Base-by-base conservation (phyloP, 2,888 invertebrate genomes). In the Oxystoma pomonae region DNA sequence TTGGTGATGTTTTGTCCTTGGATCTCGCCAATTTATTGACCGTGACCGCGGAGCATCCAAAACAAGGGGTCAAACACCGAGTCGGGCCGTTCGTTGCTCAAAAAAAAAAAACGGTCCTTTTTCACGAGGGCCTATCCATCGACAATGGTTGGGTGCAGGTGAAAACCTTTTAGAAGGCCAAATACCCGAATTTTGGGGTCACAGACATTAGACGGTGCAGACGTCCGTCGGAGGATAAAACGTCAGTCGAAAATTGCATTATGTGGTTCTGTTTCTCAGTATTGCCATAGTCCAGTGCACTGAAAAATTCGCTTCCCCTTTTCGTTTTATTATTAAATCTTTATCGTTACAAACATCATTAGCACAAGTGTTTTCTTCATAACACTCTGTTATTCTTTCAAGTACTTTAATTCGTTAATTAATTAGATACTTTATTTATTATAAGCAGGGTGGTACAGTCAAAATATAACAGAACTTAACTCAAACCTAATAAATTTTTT, bases 201-300 rank as follows among this genome's bases (percentile, higher is more conserved):
- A 77, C 75, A 77, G 78, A 78, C 77, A 77, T 77, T 78, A 77
- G 77, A 76, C 74, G 75, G 70, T 76, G 77, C 78, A 77, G 77
- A 76, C 77, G 73, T 75, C 53, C 17, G 53, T 9, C 53, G 19
- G 16, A 35, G 35, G 35, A 35, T 35, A 12, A 35, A 35, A 35
- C 35, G 35, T 12, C 35, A 7, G 53, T 16, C 53, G 5, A 53
- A 53, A 53, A 53, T 19, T 53, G 53, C 53, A 53, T 53, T 35
- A 35, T 35, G 35, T 35, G 35, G 35, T 35, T 35, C 35, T 35
- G 35, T 35, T 35, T 35, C 12, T 35, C 35, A 7, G 5, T 12
- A 7, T 35, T 12, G n/a, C 12, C 3, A 35, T 35, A 35, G 35
- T 35, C 35, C 35, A 35, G 35, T 35, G 3, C 12, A 35, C 35